These are phyloP conservation scores for Cryptoblepharus egeriae DNA, from an alignment of 2,797 vertebrate species.

Conservation along the genomic window DNA sequence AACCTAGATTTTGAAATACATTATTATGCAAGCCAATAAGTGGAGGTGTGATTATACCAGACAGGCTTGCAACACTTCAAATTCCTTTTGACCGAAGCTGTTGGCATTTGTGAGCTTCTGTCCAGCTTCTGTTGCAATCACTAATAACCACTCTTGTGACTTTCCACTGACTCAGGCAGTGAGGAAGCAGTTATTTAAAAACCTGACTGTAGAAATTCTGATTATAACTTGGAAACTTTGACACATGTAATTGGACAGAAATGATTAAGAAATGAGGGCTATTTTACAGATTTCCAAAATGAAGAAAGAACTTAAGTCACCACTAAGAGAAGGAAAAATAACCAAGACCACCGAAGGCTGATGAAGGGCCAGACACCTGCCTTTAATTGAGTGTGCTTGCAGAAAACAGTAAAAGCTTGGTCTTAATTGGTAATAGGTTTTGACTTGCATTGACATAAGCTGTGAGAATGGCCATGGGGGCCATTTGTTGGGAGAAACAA, in stretches of 20 bases:
- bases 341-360: conserved; percentile 63
- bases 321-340: conserved; percentile 60
- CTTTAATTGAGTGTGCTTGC: conserved; percentile 66
- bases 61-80: conserved; percentile 34
- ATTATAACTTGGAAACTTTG: conserved; percentile 65
- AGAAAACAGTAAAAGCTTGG: conserved; percentile 55
- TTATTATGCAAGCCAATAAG: conserved; percentile 23
- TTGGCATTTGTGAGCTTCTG: conserved; percentile 50
- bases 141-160: conserved; percentile 40
- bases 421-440: conserved; percentile 50
- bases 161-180: conserved; percentile 42
- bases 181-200: conserved; percentile 47
- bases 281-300: conserved; percentile 55
- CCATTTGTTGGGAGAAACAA: conserved; percentile 37
- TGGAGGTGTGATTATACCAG: conserved; percentile 41
- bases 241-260: conserved; percentile 56
- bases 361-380: conserved; percentile 65
- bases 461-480: conserved; percentile 43
- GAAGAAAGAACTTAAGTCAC: conserved; percentile 65
- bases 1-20: conserved; percentile 32
- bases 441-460: conserved; percentile 47
- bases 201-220: conserved; percentile 47
- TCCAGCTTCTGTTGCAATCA: conserved; percentile 54
- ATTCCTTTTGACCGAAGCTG: conserved; percentile 50
- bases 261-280: conserved; percentile 45